phyloP scores from a whole-genome alignment of 2,113 vertebrate genomes.

The Hippoglossus stenolepis region DNA sequence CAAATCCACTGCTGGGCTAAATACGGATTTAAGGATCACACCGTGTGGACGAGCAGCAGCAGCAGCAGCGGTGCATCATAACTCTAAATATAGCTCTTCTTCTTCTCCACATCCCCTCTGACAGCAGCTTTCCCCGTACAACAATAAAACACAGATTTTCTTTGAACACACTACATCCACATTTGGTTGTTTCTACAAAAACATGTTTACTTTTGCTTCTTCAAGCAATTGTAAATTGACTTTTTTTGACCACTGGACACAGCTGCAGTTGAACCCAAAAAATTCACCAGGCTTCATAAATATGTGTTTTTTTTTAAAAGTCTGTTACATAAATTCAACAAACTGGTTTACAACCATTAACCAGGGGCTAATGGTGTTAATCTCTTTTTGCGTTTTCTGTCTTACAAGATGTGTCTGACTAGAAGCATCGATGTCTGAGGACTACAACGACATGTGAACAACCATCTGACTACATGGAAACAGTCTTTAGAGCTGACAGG shows the following conservation, averaged over 20 bases:
- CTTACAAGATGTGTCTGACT: slow-evolving; percentile 12
- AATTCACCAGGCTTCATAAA: slow-evolving; percentile 22
- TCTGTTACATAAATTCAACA: slow-evolving; percentile 9
- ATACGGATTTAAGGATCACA: slow-evolving; percentile 33
- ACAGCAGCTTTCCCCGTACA: slow-evolving; percentile 27
- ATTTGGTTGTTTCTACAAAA: slow-evolving; percentile 53
- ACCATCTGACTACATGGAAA: slow-evolving; percentile 39
- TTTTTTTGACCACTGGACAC: slow-evolving; percentile 36
- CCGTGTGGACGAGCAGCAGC: slow-evolving; percentile 10
- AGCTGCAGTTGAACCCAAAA: slow-evolving; percentile 34
- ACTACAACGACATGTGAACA: slow-evolving; percentile 35
- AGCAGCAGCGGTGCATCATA: slow-evolving; percentile 23
- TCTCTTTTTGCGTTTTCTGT: slow-evolving; percentile 29
- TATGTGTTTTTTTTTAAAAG: neutral
- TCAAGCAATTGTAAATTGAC: slow-evolving; percentile 5
- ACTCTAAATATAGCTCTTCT: slow-evolving; percentile 64
- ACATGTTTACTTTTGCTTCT: slow-evolving; percentile 34
- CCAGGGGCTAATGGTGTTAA: slow-evolving; percentile 7
- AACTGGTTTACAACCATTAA: slow-evolving; percentile 12
- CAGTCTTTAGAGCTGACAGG: slow-evolving; percentile 43
- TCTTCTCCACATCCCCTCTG: slow-evolving; percentile 31
- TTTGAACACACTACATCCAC: slow-evolving; percentile 37
- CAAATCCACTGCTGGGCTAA: slow-evolving; percentile 44
- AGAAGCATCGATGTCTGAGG: slow-evolving; percentile 29
- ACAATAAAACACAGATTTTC: slow-evolving; percentile 49